Conservation (phyloP, 2,888 invertebrate species). For the Meteorus colon region DNA sequence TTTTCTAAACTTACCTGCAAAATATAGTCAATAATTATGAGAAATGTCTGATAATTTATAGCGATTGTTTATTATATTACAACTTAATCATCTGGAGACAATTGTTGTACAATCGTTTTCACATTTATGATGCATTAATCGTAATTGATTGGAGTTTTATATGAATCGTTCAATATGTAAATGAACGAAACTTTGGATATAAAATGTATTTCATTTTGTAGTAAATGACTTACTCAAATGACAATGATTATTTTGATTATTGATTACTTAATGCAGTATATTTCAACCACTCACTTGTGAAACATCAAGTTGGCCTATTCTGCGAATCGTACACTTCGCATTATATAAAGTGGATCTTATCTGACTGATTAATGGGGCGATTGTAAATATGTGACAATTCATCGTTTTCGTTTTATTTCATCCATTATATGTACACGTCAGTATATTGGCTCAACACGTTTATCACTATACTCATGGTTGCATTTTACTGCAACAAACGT, state of each 20-base stretch:
- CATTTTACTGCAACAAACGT: background rate
- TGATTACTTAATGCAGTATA: background rate
- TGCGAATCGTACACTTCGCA: background rate
- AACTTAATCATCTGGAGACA: background rate
- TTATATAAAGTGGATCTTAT: background rate
- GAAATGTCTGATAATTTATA: background rate
- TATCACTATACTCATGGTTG: background rate
- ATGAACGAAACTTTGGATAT: background rate
- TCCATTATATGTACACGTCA: background rate
- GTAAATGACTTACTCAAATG: background rate
- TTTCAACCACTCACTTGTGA: background rate
- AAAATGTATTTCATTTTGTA: slow-evolving; percentile 5
- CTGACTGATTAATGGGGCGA: background rate
- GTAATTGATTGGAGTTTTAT: background rate
- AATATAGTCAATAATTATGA: background rate
- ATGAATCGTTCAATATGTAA: background rate
- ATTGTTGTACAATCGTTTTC: background rate
- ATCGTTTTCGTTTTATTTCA: background rate
- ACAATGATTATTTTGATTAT: background rate
- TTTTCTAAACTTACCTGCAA: background rate
- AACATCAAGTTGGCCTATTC: background rate
- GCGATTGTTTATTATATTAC: background rate
- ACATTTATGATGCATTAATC: background rate
- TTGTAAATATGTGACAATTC: background rate
- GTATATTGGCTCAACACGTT: background rate